Conservation (phyloP, 2,888 invertebrate species). For the Leptopilina myrica region DNA sequence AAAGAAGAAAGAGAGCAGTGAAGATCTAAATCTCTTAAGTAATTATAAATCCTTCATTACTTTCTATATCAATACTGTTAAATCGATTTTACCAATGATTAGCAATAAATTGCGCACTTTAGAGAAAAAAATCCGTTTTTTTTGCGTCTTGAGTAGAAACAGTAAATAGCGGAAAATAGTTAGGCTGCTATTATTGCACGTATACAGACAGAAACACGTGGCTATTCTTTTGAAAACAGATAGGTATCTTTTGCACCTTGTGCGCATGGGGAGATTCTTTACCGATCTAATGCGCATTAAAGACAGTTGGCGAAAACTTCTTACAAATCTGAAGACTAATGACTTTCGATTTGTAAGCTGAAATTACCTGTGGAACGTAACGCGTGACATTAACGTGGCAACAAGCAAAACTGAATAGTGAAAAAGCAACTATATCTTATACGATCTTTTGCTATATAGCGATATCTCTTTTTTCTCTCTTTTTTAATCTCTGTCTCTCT, state of each 20-base stretch:
- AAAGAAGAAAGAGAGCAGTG: too few species aligned
- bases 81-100: too few species aligned
- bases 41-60: too few species aligned
- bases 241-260: constrained; percentile 29
- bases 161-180: too few species aligned
- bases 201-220: constrained; percentile 9
- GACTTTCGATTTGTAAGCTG: constrained; percentile 24
- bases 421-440: constrained; percentile 28
- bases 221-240: constrained; percentile 17
- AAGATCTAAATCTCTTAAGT: too few species aligned
- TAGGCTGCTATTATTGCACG: too few species aligned
- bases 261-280: constrained; percentile 8
- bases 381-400: constrained; percentile 36
- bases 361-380: constrained; percentile 24
- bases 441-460: background rate
- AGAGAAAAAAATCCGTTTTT: too few species aligned
- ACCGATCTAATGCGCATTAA: constrained; percentile 3
- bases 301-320: constrained; percentile 9
- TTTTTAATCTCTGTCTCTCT: too few species aligned
- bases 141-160: too few species aligned
- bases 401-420: constrained; percentile 15
- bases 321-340: constrained; percentile 2
- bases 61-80: too few species aligned
- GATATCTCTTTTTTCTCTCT: too few species aligned
- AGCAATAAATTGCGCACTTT: too few species aligned